Evolutionary conservation across 2,113 vertebrate species (phyloP).

Genomic region (Bostrychus sinensis): DNA sequence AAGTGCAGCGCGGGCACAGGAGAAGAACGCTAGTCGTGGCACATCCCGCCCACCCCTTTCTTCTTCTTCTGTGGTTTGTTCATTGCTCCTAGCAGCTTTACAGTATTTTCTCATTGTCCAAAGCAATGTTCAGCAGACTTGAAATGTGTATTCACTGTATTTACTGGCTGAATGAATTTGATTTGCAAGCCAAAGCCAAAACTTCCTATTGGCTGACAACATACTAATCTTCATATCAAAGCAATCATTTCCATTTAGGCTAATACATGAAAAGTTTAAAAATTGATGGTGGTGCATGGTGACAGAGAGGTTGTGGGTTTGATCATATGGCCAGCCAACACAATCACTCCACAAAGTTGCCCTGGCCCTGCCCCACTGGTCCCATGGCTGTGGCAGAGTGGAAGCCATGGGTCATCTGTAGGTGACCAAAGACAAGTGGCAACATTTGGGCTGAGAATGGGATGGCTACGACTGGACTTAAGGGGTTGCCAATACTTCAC

Average conservation of each 20-base stretch:
- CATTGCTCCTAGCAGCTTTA: conserved; percentile 6
- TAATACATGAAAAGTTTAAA: not conserved
- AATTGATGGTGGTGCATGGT: not conserved
- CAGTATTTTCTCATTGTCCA: not conserved
- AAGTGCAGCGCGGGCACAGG: conserved; percentile 73
- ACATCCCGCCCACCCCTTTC: conserved; percentile 63
- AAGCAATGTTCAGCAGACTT: not conserved
- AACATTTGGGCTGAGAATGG: conserved; percentile 81
- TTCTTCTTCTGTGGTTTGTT: conserved; percentile 14
- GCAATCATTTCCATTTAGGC: not conserved
- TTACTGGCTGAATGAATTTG: not conserved
- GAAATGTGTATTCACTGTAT: not conserved
- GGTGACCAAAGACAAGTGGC: conserved; percentile 94
- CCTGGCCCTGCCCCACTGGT: conserved; percentile 80
- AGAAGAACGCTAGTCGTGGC: conserved; percentile 55
- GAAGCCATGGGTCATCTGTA: conserved; percentile 87
- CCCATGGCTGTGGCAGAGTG: conserved; percentile 89
- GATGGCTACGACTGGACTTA: conserved; percentile 66
- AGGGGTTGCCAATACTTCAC: too few species aligned
- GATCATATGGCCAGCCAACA: not conserved
- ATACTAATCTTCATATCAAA: too few species aligned
- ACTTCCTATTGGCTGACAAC: not conserved
- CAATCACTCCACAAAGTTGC: conserved; percentile 89
- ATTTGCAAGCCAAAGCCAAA: conserved; percentile 1
- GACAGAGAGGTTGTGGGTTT: not conserved